Percentiles rank a stretch among this genome's conserved stretches.
Evolutionary conservation across 2,797 vertebrate genomes (phyloP).

Genomic region (Peromyscus melanophrys): DNA sequence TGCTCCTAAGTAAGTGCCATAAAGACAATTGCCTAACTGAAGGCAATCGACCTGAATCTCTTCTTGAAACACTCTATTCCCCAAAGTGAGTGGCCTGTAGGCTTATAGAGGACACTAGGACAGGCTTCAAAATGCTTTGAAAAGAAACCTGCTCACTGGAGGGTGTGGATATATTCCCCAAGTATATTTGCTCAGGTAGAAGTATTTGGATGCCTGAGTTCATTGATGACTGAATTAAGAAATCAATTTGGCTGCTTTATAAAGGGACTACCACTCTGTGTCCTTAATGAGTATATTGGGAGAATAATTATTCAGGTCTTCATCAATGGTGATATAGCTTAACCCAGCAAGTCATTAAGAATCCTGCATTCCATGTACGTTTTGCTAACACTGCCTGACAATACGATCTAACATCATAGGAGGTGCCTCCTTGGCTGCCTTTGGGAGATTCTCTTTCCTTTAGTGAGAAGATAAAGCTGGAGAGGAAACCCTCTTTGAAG

Average conservation of each 20-base stretch:
- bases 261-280: slow-evolving; percentile 60
- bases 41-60: not conserved
- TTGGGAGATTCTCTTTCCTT: slow-evolving; percentile 80
- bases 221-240: slow-evolving; percentile 70
- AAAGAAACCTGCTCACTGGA: slow-evolving; percentile 49
- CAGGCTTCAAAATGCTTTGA: slow-evolving; percentile 34
- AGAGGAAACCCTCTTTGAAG: slow-evolving; percentile 78
- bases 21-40: slow-evolving; percentile 9
- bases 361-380: slow-evolving; percentile 81
- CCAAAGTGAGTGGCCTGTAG: not conserved
- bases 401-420: slow-evolving; percentile 68
- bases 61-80: slow-evolving; percentile 52
- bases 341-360: slow-evolving; percentile 85
- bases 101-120: not conserved
- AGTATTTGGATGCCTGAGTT: slow-evolving; percentile 61
- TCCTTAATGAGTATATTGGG: slow-evolving; percentile 85
- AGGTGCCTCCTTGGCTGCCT: slow-evolving; percentile 77
- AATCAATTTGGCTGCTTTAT: slow-evolving; percentile 67
- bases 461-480: slow-evolving; percentile 80
- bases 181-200: slow-evolving; percentile 56
- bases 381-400: slow-evolving; percentile 77
- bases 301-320: slow-evolving; percentile 86
- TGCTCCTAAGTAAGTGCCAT: slow-evolving; percentile 12
- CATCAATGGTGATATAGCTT: slow-evolving; percentile 84
- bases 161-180: not conserved